These are phyloP conservation scores for Tragelaphus scriptus DNA, from an alignment of 2,113 vertebrate genomes.

Conservation along the genomic window DNA sequence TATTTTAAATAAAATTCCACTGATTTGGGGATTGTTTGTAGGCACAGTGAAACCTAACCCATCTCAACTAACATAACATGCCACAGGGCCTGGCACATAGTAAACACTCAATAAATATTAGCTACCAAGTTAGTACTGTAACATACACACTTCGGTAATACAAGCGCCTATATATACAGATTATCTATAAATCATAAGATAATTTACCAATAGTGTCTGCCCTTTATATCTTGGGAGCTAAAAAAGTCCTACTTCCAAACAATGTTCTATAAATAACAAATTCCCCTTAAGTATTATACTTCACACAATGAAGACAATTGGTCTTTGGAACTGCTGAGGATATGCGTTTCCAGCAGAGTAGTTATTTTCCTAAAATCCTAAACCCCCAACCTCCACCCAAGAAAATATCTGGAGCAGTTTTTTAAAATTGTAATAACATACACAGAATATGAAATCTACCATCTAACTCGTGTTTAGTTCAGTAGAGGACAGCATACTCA, in stretches of 20 bases:
- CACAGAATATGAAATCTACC: background rate
- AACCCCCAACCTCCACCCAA: background rate
- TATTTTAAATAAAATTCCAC: background rate
- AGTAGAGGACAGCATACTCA: background rate
- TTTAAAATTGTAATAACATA: background rate
- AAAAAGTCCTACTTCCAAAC: background rate
- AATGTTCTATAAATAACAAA: background rate
- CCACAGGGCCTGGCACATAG: background rate
- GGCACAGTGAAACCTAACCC: background rate
- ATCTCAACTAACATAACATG: background rate
- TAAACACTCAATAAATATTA: background rate
- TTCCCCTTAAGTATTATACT: background rate
- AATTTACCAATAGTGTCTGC: background rate
- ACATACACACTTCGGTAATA: background rate
- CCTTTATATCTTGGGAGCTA: background rate
- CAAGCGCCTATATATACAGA: background rate
- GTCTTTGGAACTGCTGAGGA: background rate
- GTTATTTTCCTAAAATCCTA: background rate
- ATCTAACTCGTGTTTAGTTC: background rate
- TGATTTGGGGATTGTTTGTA: background rate
- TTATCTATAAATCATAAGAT: background rate
- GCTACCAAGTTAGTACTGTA: background rate
- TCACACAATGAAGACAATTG: background rate
- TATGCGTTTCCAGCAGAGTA: background rate
- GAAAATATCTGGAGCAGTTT: background rate